phyloP scores from a whole-genome alignment of 2,888 invertebrate genomes.

The Hypomecis atomaria region DNA sequence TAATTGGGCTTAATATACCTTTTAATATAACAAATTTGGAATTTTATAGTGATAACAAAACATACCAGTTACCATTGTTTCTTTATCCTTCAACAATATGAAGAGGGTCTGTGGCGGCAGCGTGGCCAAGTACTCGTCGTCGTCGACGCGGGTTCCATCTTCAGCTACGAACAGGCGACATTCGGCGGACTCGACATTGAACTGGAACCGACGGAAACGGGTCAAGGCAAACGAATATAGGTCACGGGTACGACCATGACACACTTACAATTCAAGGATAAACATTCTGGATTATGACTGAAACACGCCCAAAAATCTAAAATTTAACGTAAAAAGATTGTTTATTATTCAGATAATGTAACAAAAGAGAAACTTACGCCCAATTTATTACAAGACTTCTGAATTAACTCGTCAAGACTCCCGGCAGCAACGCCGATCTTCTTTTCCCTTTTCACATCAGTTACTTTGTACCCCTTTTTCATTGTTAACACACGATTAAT shows the following conservation, averaged over 20 bases:
- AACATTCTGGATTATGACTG: constrained; percentile 49
- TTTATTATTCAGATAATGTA: background rate
- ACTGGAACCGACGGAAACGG: constrained; percentile 68
- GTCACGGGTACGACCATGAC: constrained; percentile 73
- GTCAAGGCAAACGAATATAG: constrained; percentile 64
- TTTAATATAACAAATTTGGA: background rate
- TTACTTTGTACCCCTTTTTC: constrained; percentile 90
- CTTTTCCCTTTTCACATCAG: constrained; percentile 87
- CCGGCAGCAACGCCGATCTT: constrained; percentile 89
- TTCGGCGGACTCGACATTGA: constrained; percentile 77
- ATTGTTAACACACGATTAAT: constrained; percentile 52
- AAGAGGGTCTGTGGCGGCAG: constrained; percentile 90
- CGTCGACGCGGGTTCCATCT: constrained; percentile 89
- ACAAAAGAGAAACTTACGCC: constrained; percentile 75
- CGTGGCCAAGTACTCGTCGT: constrained; percentile 91
- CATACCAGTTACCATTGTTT: constrained; percentile 86
- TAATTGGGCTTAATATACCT: too few species aligned
- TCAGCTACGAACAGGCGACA: constrained; percentile 84
- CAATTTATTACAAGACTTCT: constrained; percentile 88
- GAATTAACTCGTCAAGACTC: constrained; percentile 86
- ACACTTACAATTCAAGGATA: constrained; percentile 51
- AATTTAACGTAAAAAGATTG: constrained; percentile 24
- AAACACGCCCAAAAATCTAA: constrained; percentile 42
- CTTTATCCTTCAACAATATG: constrained; percentile 81
- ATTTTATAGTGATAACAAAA: constrained; percentile 31